A percentile compares a stretch with the other conserved stretches of the same genome.
Evolutionary conservation across 2,797 vertebrate species (phyloP).

Genomic region (Alectoris magna): DNA sequence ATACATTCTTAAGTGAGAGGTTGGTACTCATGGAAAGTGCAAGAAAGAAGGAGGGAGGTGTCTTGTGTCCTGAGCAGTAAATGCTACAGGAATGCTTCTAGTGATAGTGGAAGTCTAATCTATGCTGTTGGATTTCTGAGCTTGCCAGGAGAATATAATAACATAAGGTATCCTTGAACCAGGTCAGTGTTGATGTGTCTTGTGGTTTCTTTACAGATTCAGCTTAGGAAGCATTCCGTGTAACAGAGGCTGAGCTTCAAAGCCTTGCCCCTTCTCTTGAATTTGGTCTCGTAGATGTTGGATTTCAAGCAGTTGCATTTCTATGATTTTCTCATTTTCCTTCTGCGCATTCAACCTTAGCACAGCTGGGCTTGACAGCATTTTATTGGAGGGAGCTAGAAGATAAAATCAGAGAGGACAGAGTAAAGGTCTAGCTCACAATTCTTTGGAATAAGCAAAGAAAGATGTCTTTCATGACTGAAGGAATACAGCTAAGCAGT

Average conservation of each 20-base stretch:
- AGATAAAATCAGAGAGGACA: conserved; percentile 25
- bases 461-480: neutral
- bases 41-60: neutral
- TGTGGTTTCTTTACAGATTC: neutral
- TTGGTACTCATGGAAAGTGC: neutral
- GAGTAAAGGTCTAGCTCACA: neutral
- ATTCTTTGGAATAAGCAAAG: neutral
- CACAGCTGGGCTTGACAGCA: neutral
- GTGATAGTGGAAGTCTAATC: neutral
- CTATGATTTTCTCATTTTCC: conserved; percentile 83
- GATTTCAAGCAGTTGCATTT: conserved; percentile 86
- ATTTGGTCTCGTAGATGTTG: conserved; percentile 80
- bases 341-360: conserved; percentile 77
- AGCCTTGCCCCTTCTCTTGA: conserved; percentile 65
- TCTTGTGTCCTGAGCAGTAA: neutral
- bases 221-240: conserved; percentile 65
- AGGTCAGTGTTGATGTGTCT: conserved; percentile 5
- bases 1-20: accelerated
- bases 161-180: neutral
- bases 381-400: conserved; percentile 46
- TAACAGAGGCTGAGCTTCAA: conserved; percentile 36
- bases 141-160: neutral
- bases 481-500: neutral
- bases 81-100: neutral
- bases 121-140: neutral